These are phyloP conservation scores for Halictus ligatus DNA, from an alignment of 2,888 invertebrate genomes.

Conservation along the genomic window DNA sequence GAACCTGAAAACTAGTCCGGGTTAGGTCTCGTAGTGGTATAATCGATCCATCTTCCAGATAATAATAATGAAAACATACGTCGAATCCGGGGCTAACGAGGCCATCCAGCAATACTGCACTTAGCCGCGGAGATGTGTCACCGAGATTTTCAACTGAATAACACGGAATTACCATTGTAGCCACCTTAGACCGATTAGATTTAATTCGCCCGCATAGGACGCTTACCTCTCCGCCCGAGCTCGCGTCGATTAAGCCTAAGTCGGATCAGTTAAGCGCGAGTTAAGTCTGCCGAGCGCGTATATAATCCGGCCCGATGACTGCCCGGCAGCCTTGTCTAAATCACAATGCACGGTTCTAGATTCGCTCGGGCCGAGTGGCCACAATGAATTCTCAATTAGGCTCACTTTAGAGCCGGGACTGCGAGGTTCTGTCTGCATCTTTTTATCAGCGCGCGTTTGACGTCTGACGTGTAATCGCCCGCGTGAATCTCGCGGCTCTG, in stretches of 20 bases:
- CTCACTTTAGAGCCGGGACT: not conserved
- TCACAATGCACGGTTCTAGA: conserved; percentile 5
- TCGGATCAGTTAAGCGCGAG: not conserved
- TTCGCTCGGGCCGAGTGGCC: not conserved
- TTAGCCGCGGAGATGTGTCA: not conserved
- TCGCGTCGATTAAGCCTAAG: not conserved
- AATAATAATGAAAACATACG: not conserved
- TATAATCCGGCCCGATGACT: not conserved
- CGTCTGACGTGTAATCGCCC: conserved; percentile 1
- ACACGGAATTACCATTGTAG: not conserved
- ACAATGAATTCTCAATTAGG: conserved; percentile 20
- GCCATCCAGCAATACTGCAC: not conserved
- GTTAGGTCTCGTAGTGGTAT: not conserved
- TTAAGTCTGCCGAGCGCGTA: not conserved
- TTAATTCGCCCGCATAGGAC: conserved; percentile 6
- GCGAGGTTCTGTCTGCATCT: not conserved
- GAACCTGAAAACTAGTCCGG: too few species aligned
- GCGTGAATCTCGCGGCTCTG: not conserved
- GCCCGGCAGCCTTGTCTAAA: not conserved
- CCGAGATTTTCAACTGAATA: not conserved
- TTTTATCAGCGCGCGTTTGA: conserved; percentile 2
- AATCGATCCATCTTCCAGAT: not conserved
- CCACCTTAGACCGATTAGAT: conserved; percentile 5
- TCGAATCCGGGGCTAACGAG: not conserved
- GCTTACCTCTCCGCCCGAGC: conserved; percentile 7